These are phyloP conservation scores for Panopea generosa DNA, from an alignment of 2,888 invertebrate genomes.

Conservation along the genomic window DNA sequence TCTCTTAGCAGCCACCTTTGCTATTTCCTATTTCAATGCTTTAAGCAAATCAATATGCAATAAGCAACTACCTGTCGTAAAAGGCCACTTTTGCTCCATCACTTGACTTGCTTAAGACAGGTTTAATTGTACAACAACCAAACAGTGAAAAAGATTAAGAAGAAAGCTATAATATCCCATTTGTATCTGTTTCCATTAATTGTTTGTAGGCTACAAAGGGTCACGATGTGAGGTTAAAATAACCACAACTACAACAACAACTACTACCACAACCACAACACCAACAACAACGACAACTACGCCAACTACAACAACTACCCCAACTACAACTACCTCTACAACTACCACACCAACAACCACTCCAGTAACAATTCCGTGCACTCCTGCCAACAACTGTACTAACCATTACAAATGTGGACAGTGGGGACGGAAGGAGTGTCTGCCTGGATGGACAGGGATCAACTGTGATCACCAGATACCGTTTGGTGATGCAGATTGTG, in stretches of 20 bases:
- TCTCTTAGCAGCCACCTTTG: too few relatives aligned
- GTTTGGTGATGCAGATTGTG: slow-evolving; percentile 43
- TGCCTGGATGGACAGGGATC: slow-evolving; percentile 50
- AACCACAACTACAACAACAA: slow-evolving; percentile 32
- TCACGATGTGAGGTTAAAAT: slow-evolving; percentile 34
- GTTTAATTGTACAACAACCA: too few relatives aligned
- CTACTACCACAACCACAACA: slow-evolving; percentile 28
- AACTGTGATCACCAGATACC: slow-evolving; percentile 26
- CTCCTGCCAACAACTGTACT: slow-evolving; percentile 30
- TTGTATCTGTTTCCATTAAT: too few relatives aligned
- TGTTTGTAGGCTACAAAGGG: slow-evolving; percentile 38
- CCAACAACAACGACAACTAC: slow-evolving; percentile 25
- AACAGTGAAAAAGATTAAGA: too few relatives aligned
- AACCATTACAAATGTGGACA: slow-evolving; percentile 41
- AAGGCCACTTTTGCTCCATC: too few relatives aligned
- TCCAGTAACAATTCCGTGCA: slow-evolving; percentile 23
- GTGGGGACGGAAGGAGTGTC: slow-evolving; percentile 41
- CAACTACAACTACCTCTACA: slow-evolving; percentile 32
- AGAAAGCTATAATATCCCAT: too few relatives aligned
- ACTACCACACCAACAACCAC: slow-evolving; percentile 15
- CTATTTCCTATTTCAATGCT: too few relatives aligned
- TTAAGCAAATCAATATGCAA: too few relatives aligned
- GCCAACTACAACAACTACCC: slow-evolving; percentile 28
- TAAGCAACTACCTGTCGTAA: too few relatives aligned
- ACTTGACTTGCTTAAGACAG: too few relatives aligned